Evolutionary conservation across 2,888 invertebrate species (phyloP).

Genomic region (Amiota communis): DNA sequence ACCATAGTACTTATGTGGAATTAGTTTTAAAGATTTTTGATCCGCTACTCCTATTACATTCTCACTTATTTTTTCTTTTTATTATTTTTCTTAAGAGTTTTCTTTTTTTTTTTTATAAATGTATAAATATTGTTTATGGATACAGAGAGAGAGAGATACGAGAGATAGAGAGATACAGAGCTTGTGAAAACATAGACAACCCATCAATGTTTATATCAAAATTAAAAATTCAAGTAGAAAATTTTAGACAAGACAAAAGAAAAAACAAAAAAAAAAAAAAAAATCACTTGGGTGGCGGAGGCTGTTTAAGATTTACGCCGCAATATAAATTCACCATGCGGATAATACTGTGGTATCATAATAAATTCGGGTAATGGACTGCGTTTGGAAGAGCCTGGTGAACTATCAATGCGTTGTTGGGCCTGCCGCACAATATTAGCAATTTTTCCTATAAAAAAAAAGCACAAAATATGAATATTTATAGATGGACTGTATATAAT

Average conservation of each 20-base stretch:
- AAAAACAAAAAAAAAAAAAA: too few relatives aligned
- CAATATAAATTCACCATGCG: constrained; percentile 69
- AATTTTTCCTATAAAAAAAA: constrained; percentile 64
- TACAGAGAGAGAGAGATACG: background rate
- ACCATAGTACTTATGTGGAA: too few relatives aligned
- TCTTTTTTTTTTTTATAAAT: background rate
- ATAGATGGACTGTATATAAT: background rate
- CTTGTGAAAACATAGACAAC: background rate
- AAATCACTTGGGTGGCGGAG: constrained; percentile 11
- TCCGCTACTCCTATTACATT: too few relatives aligned
- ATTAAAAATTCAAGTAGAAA: constrained; percentile 1
- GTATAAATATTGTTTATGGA: constrained; percentile 3
- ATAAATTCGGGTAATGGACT: constrained; percentile 67
- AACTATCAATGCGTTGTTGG: constrained; percentile 55
- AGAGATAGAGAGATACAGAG: background rate
- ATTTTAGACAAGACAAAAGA: background rate
- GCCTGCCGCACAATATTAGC: constrained; percentile 71
- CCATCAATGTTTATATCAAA: constrained; percentile 3
- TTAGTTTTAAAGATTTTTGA: too few relatives aligned
- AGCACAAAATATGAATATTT: background rate
- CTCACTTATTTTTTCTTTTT: too few relatives aligned
- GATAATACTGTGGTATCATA: constrained; percentile 73
- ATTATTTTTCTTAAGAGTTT: too few relatives aligned
- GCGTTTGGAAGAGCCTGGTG: constrained; percentile 43
- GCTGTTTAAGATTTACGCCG: constrained; percentile 63